Evolutionary conservation across 2,797 vertebrate species (phyloP).

Genomic region (Tinamus major): DNA sequence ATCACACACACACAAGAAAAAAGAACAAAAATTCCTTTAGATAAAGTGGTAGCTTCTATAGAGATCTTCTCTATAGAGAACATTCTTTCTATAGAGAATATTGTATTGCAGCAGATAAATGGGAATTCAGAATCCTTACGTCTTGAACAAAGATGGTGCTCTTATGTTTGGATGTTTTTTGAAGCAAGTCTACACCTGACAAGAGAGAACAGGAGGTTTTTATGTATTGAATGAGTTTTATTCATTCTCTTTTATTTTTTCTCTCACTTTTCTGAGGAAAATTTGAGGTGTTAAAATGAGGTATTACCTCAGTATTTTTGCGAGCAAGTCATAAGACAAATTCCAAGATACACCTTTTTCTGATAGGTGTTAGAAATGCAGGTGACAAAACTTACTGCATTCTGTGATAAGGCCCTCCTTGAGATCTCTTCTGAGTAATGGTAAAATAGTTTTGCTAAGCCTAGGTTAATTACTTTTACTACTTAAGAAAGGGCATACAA

Average conservation of each 20-base stretch:
- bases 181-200: not conserved
- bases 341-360: not conserved
- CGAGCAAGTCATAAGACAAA: not conserved
- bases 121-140: not conserved
- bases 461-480: slow-evolving; percentile 17
- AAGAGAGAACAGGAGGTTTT: not conserved
- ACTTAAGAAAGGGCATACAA: not conserved
- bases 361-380: not conserved
- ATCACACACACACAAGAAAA: not conserved
- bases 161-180: not conserved
- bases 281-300: not conserved
- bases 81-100: not conserved
- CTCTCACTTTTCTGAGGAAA: not conserved
- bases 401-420: not conserved
- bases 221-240: not conserved
- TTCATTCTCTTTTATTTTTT: not conserved
- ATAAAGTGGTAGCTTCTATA: not conserved
- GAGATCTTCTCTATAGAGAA: not conserved
- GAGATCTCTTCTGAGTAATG: not conserved
- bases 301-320: not conserved
- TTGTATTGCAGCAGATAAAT: not conserved
- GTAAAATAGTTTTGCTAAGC: not conserved
- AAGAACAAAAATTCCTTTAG: not conserved
- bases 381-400: not conserved
- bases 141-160: not conserved